Conservation (phyloP, 1,140 invertebrate species). For the Drosophila orosa region DNA sequence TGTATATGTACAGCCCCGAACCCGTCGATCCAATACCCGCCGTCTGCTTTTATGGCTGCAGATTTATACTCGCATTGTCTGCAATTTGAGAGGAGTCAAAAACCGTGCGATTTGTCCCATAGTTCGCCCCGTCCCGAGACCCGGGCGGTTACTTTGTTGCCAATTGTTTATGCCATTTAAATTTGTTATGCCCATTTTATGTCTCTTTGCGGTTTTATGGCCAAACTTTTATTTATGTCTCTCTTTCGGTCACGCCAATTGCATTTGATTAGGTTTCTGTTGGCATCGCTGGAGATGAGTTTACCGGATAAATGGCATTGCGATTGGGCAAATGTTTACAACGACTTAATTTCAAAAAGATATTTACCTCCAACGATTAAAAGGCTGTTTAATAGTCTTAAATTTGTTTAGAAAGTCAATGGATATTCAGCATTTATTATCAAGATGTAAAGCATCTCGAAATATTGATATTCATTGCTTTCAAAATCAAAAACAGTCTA, state of each 20-base stretch:
- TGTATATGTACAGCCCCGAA: neutral
- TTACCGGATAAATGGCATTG: constrained; percentile 2
- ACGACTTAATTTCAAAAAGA: constrained; percentile 5
- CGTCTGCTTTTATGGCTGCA: constrained; percentile 40
- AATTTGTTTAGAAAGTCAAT: neutral
- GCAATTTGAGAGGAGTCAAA: constrained; percentile 30
- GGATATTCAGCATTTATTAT: too few relatives aligned
- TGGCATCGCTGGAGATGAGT: constrained; percentile 7
- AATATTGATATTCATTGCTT: too few relatives aligned
- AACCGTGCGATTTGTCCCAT: constrained; percentile 45
- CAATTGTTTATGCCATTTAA: constrained; percentile 66
- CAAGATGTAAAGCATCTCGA: too few relatives aligned
- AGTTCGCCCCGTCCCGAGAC: constrained; percentile 18
- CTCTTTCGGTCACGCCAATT: constrained; percentile 39
- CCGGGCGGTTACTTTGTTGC: constrained; percentile 33
- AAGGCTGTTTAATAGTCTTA: neutral
- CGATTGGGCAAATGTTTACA: constrained; percentile 10
- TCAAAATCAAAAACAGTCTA: neutral
- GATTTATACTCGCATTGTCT: constrained; percentile 31
- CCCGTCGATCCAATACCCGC: constrained; percentile 13
- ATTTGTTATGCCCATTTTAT: constrained; percentile 53
- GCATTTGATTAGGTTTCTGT: constrained; percentile 37
- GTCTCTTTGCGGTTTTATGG: constrained; percentile 54
- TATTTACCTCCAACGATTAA: constrained; percentile 1
- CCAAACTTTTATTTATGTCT: constrained; percentile 63